A percentile compares a stretch with the other conserved stretches of the same genome.
Evolutionary conservation across 35 echinoderm and acorn worm genomes (phyloP).

Genomic region (Holothuria glaberrima): DNA sequence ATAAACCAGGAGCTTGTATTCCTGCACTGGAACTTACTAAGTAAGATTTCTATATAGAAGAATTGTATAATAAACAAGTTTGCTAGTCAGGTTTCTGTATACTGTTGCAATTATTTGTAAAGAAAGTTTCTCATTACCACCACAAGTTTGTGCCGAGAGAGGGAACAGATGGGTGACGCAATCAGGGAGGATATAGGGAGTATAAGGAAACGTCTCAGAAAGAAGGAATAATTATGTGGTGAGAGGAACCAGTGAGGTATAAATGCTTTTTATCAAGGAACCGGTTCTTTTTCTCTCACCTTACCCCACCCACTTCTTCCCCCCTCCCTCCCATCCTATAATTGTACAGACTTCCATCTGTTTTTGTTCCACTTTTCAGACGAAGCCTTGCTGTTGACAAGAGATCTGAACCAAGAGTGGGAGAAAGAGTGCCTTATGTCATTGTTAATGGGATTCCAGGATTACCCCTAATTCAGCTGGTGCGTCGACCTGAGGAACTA

Average conservation of each 20-base stretch:
- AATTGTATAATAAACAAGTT: too few relatives aligned
- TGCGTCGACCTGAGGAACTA: slow-evolving; percentile 78
- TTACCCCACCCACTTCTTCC: neutral
- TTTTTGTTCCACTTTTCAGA: slow-evolving; percentile 31
- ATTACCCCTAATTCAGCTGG: slow-evolving; percentile 87
- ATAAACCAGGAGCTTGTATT: slow-evolving; percentile 82
- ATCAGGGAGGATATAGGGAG: too few relatives aligned
- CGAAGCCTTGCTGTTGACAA: slow-evolving; percentile 77
- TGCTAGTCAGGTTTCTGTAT: too few relatives aligned
- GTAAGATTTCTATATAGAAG: slow-evolving; percentile 27
- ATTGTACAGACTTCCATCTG: neutral
- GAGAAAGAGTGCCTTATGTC: slow-evolving; percentile 92
- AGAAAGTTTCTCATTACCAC: neutral
- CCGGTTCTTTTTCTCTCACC: neutral
- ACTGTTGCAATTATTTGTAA: neutral
- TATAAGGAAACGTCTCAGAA: too few relatives aligned
- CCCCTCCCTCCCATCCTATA: neutral
- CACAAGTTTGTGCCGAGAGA: too few relatives aligned
- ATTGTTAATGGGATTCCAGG: slow-evolving; percentile 87
- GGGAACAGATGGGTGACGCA: too few relatives aligned
- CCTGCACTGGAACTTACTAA: slow-evolving; percentile 85
- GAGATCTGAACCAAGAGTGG: slow-evolving; percentile 79
- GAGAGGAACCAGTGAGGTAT: neutral
- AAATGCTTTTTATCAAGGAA: neutral
- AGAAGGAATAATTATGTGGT: neutral